Percentiles rank a stretch among this genome's conserved stretches.
Evolutionary conservation across 1,140 invertebrate species (phyloP).

Genomic region (Anagrus nilaparvatae): DNA sequence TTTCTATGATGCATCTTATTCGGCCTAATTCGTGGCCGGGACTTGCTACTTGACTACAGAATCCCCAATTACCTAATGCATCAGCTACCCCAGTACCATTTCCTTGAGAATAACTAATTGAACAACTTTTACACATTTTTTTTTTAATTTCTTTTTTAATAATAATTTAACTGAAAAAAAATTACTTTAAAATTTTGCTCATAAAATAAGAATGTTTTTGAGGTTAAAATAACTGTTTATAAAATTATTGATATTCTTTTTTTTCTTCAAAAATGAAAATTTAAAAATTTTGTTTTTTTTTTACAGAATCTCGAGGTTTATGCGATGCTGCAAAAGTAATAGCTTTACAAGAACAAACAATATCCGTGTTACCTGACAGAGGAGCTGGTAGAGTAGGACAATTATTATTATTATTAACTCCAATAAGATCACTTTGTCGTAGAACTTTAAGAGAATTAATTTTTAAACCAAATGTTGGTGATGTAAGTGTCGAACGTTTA

Average conservation of each 20-base stretch:
- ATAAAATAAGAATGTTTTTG: too few species aligned
- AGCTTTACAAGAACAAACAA: slow-evolving; percentile 66
- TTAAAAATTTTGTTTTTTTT: slow-evolving; percentile 8
- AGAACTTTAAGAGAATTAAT: slow-evolving; percentile 53
- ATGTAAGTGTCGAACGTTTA: slow-evolving; percentile 57
- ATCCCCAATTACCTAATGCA: slow-evolving; percentile 36
- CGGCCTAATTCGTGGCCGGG: slow-evolving; percentile 28
- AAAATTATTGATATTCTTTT: slow-evolving; percentile 5
- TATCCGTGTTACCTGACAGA: slow-evolving; percentile 60
- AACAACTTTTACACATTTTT: slow-evolving; percentile 14
- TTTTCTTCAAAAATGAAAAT: too few species aligned
- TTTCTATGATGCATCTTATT: slow-evolving; percentile 25
- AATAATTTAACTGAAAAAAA: too few species aligned
- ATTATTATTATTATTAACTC: slow-evolving; percentile 58
- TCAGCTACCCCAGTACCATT: slow-evolving; percentile 30
- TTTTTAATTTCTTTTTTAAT: slow-evolving; percentile 2
- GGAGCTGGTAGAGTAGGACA: slow-evolving; percentile 57
- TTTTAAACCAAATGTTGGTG: slow-evolving; percentile 59
- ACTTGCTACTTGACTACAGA: slow-evolving; percentile 23
- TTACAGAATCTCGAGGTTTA: slow-evolving; percentile 55
- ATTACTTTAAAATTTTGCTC: too few species aligned
- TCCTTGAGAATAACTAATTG: slow-evolving; percentile 25
- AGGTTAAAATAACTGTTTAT: slow-evolving; percentile 2
- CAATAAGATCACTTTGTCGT: slow-evolving; percentile 45
- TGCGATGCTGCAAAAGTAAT: slow-evolving; percentile 53